Conservation (phyloP, 2,888 invertebrate genomes). For the Pristionchus exspectatus region DNA sequence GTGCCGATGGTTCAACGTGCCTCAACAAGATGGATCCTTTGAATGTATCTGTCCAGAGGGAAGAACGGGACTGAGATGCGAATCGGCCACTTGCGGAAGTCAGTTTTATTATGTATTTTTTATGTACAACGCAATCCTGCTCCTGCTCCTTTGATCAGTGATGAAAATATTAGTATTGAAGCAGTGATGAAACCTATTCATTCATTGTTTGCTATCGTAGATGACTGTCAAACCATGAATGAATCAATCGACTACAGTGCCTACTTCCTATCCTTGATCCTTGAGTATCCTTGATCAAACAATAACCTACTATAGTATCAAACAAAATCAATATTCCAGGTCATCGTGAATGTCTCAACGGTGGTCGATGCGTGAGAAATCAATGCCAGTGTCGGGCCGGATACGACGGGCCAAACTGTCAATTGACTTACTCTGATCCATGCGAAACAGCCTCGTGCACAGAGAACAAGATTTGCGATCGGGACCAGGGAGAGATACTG, state of each 20-base stretch:
- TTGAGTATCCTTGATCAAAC: too few relatives aligned
- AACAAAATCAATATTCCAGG: not conserved
- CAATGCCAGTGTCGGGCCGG: not conserved
- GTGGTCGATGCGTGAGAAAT: not conserved
- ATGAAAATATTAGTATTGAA: too few relatives aligned
- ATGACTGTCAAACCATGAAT: too few relatives aligned
- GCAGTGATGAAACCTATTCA: too few relatives aligned
- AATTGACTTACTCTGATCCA: not conserved
- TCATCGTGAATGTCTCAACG: slow-evolving; percentile 21
- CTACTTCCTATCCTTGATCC: too few relatives aligned
- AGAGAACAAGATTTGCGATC: slow-evolving; percentile 67
- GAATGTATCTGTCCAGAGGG: slow-evolving; percentile 63
- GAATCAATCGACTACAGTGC: too few relatives aligned
- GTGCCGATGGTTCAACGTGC: slow-evolving; percentile 96
- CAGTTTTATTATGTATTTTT: not conserved
- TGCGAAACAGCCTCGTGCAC: slow-evolving; percentile 56
- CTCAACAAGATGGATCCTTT: slow-evolving; percentile 92
- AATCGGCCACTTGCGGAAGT: slow-evolving; percentile 50
- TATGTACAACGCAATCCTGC: too few relatives aligned
- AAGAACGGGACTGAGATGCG: slow-evolving; percentile 68
- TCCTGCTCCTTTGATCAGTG: too few relatives aligned
- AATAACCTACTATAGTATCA: not conserved
- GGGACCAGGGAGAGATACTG: not conserved
- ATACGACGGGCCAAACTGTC: slow-evolving; percentile 41
- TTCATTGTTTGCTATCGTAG: too few relatives aligned